Evolutionary conservation across 2,113 vertebrate genomes (phyloP), one percentile per base, ranked within the genome.

Genomic region (Campylorhamphus procurvoides): DNA sequence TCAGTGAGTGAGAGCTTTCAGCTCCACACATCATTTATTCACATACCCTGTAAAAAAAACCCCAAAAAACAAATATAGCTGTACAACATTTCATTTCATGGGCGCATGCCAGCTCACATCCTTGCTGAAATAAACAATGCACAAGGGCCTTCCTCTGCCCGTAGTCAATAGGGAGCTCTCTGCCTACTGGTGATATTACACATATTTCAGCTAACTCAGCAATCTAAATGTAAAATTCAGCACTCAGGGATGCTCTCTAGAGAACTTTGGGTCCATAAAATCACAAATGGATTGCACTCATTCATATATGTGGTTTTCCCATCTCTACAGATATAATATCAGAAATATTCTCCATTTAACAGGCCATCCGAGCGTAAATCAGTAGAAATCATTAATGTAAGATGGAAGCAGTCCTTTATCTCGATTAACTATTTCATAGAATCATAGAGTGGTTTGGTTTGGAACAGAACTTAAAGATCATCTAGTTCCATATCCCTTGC

Each of bases 221-320:
- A 89, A 47, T 92, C 63, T 94, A 63, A 95, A 83, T 95, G 94
- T 95, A 92, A 97, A 97, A 66, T 79, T 90, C 64, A 69, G 87
- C 89, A 76, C 92, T 96, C 90, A 80, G 73, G 66, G 79, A 67
- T 19, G 10, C 63, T 94, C 90, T 91, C 94, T 80, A 39, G 96
- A 96, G 90, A 90, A 68, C 67, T n/a, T 35, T 3, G 40, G 60
- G 28, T 95, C 96, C 89, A 53, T 96, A 93, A 97, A 96, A 49
- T 74, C 37, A 49, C 42, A 33, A 94, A 93, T 85, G 83, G 84
- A 83, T 91, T 93, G 55, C 24, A 42, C 42, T 88, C 52, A 40
- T 88, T 94, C 91, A 25, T 80, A 25, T 56, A 31, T 63, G 81
- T 92, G 80, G 53, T 88, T 93, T 96, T 96, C 35, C 63, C 56